Base-by-base conservation (phyloP, 2,888 invertebrate genomes). In the Encarsia formosa region DNA sequence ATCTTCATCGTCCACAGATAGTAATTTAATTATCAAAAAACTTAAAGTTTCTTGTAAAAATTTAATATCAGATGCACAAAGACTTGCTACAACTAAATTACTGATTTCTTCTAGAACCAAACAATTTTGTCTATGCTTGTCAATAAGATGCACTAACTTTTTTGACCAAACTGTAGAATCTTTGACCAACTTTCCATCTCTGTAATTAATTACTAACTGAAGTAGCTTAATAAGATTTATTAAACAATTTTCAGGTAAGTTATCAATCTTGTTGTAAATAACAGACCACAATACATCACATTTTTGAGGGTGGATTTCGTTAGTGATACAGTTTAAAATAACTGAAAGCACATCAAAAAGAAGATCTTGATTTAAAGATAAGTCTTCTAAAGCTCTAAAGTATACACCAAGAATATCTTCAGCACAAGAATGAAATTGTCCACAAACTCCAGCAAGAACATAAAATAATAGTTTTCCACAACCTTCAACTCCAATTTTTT, bases 391-490 rank as follows among this genome's bases (percentile, higher is more conserved):
- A 31, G 81, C 78, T 54, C 83, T 78, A 3, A 93, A 76, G 13
- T 88, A 76, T 39, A 88, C 70, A 29, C 81, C 80, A 3, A 94
- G 70, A 62, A 91, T 83, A 49, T 80, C 78, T 45, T 85, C 85
- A 1, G 88, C 83, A 63, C 87, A 86, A 58, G 88, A 92, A 70
- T 97, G 94, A 67, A 96, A 89, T 64, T 90, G 86, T 1, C 87
- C 86, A 53, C 83, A 78, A 0, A 91, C 85, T 24, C 95, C 95
- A 66, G 85, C 84, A 37, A 94, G 73, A 49, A 92, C 87, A 78
- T 96, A 92, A 76, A 91, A 96, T 50, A 97, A 77, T 19, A 97
- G 78, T 61, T 87, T 84, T 0, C 93, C 92, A 72, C 91, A 88
- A 5, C 96, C 96, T 45, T 79, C 73, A 15, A 85, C 76, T 56